Base-by-base conservation (phyloP, 2,888 invertebrate genomes). In the Prosapia bicincta region DNA sequence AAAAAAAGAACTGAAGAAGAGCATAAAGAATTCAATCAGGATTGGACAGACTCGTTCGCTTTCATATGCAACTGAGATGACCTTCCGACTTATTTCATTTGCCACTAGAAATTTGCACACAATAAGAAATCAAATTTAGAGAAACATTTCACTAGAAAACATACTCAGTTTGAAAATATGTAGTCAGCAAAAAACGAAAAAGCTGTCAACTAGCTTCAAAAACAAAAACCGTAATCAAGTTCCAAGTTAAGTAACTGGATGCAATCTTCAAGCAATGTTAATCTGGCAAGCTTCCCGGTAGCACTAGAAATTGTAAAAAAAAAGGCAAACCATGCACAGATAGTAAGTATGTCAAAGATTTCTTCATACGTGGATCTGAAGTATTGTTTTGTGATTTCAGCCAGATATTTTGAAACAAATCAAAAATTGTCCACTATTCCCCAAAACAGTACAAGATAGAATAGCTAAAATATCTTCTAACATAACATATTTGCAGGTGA, bases 361-460 rank as follows among this genome's bases (percentile, higher is more conserved):
- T n/a, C n/a, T n/a, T n/a, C n/a, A n/a, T 66, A 70, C 68, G 69
- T 70, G 70, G 65, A 70, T 69, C 38, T 43, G 81, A 81, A 80
- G n/a, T n/a, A n/a, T 81, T 82, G 69, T 81, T 82, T 82, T 79
- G 79, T 76, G 80, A 82, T 81, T 82, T 82, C 71, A 82, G 82
- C 81, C 54, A 77, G 79, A 79, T 79, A 78, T 78, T 81, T 69
- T 69, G 69, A 69, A 74, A 74, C 69, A 74, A 74, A 70, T 74
- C 32, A 74, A 74, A 74, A 69, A 74, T 69, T 74, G 69, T 38
- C 76, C 79, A 74, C 74, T 79, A 69, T 77, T 77, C 70, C 77
- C 79, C 67, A 79, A 79, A 78, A 78, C 79, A 23, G 65, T 79
- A 38, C 71, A 79, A 79, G 79, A 81, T 73, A 79, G 82, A 81